Conservation (phyloP, 2,113 vertebrate genomes). For the Semnornis frantzii region DNA sequence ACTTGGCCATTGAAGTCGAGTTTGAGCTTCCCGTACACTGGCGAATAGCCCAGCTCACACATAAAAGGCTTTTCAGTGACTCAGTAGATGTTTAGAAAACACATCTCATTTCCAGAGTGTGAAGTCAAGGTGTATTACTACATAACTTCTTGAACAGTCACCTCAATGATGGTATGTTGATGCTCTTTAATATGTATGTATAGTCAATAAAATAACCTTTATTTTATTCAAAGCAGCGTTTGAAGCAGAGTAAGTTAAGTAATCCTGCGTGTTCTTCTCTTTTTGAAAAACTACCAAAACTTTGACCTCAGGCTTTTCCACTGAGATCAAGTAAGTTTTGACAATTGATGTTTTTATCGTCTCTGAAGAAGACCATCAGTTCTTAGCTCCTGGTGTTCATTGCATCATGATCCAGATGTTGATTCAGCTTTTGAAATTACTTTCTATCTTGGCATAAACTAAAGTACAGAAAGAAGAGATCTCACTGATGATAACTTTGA, state of each 20-base stretch:
- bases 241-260: constrained; percentile 23
- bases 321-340: constrained; percentile 10
- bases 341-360: constrained; percentile 19
- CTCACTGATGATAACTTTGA: neutral
- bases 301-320: constrained; percentile 25
- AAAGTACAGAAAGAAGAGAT: constrained; percentile 16
- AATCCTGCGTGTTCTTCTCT: neutral
- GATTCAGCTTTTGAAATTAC: constrained; percentile 36
- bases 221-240: constrained; percentile 21
- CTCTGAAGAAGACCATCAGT: constrained; percentile 15
- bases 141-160: neutral
- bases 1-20: neutral
- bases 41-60: neutral
- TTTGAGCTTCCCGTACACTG: neutral
- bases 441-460: neutral
- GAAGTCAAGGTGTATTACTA: neutral
- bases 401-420: constrained; percentile 42
- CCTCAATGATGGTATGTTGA: neutral
- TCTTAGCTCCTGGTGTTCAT: neutral
- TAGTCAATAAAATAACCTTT: constrained; percentile 43
- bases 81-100: neutral
- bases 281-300: neutral
- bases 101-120: neutral
- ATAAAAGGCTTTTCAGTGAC: neutral
- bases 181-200: neutral